Base-by-base conservation (phyloP, 2,888 invertebrate species). In the Daptonema setosum region DNA sequence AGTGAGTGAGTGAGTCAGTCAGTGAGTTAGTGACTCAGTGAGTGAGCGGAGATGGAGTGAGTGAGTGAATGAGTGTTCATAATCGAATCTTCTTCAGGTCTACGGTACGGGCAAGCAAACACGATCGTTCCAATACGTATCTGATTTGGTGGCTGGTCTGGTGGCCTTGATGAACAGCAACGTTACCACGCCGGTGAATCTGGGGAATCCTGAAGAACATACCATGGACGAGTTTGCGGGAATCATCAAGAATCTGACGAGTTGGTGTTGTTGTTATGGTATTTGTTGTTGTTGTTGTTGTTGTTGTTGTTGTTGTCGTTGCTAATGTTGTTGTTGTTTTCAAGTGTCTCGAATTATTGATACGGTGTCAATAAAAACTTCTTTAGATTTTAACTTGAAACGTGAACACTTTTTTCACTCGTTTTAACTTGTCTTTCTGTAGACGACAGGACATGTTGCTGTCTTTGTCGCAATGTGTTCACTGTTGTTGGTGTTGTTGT, bases 121-220 rank as follows among this genome's bases (percentile, higher is more conserved):
- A 0, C 79, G 97, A 56, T 95, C 95, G 0, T 97, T 97, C 75
- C 95, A 95, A 73, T 99, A 93, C 70, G 87, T 99, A 17, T 84
- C 85, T 11, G 97, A 99, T 76, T 78, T 97, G 63, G 88, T 99
- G 0, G 87, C 91, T 67, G 97, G 97, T 0, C 76, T 97, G 54
- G 79, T 93, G 43, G 78, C 81, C 0, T 74, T 99, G 52, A 97
- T 97, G 97, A 81, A 82, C 57, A 35, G 87, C 22, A 90, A 88
- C 75, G 91, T 86, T 71, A 81, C 85, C 0, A 78, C 80, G 63
- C 97, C 97, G 5, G 81, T 97, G 1, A 97, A 97, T 74, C 75
- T 97, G 60, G 97, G 97, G 47, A 99, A 97, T 75, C 95, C 97
- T 0, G 87, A 88, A 48, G 97, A 99, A 73, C 87, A 91, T 71